Conservation (phyloP, 2,113 vertebrate genomes). For the Marcusenius ussheri region DNA sequence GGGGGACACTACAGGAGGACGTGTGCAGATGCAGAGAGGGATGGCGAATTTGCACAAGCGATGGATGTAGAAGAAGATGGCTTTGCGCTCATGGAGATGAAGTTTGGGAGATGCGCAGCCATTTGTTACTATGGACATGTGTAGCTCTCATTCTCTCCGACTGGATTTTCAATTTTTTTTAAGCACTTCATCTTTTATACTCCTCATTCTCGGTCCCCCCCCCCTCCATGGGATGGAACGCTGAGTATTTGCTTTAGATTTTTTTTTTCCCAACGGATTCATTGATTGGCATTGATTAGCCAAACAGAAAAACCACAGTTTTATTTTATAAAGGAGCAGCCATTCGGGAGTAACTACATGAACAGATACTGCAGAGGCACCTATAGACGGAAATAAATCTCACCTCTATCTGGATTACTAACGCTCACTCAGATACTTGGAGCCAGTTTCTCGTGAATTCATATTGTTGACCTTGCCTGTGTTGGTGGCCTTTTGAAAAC, state of each 20-base stretch:
- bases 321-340: neutral
- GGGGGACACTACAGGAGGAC: neutral
- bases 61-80: neutral
- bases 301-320: neutral
- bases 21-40: neutral
- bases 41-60: neutral
- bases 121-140: neutral
- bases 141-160: neutral
- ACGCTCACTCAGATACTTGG: neutral
- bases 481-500: neutral
- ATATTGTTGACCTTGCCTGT: slow-evolving; percentile 3
- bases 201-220: neutral
- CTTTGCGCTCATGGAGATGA: neutral
- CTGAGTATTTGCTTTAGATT: neutral
- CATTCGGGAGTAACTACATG: neutral
- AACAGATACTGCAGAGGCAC: neutral
- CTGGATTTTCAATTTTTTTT: neutral
- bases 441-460: too few species aligned
- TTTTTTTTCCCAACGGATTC: neutral
- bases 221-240: neutral
- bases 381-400: neutral
- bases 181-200: neutral
- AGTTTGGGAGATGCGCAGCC: neutral
- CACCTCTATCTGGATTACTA: neutral
- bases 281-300: neutral